These are phyloP conservation scores for Aspiorhynchus laticeps DNA, from an alignment of 2,113 vertebrate species.

Conservation along the genomic window DNA sequence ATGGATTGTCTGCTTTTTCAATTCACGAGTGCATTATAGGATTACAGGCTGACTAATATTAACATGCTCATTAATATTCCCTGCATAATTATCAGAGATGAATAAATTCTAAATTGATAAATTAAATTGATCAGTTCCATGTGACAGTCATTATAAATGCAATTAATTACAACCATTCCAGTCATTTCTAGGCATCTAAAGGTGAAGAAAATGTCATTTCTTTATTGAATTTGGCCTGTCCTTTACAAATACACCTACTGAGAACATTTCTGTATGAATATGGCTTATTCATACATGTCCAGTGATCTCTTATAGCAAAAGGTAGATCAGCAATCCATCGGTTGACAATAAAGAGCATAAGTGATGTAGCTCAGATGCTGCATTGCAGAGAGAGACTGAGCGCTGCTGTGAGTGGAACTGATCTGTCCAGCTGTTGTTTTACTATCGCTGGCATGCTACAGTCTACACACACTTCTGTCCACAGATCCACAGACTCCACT, in stretches of 20 bases:
- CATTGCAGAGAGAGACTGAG: slow-evolving; percentile 7
- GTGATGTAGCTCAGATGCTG: not conserved
- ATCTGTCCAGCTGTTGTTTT: not conserved
- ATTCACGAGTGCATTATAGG: not conserved
- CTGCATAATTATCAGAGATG: not conserved
- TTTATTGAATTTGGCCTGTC: not conserved
- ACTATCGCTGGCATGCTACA: not conserved
- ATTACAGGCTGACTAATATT: not conserved
- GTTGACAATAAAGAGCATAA: not conserved
- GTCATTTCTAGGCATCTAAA: not conserved
- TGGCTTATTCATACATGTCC: not conserved
- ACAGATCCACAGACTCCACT: not conserved
- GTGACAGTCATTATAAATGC: not conserved
- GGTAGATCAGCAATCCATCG: not conserved
- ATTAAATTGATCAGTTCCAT: not conserved
- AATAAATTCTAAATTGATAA: not conserved
- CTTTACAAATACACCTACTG: not conserved
- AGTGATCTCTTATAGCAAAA: not conserved
- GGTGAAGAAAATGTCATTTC: not conserved
- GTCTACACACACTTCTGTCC: not conserved
- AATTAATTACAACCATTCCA: too few species aligned
- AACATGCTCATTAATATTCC: not conserved
- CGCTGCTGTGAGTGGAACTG: not conserved
- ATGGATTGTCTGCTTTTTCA: not conserved
- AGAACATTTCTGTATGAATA: not conserved